Evolutionary conservation across 2,888 invertebrate species (phyloP).

Genomic region (Colostygia pectinataria): DNA sequence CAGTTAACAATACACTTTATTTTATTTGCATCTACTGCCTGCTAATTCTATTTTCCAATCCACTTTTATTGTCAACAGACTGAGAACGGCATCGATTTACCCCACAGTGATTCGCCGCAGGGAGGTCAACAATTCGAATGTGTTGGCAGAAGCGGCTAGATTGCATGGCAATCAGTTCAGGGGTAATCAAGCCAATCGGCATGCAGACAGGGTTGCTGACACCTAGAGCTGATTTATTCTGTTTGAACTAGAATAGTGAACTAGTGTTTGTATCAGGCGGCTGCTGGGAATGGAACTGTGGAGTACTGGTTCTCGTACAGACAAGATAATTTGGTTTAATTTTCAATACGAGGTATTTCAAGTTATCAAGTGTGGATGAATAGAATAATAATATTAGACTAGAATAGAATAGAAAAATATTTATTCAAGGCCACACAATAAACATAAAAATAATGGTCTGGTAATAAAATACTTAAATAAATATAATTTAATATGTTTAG

Average conservation of each 20-base stretch:
- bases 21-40: too few relatives aligned
- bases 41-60: conserved; percentile 10
- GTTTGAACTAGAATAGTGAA: neutral
- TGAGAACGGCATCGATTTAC: conserved; percentile 12
- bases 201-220: conserved; percentile 1
- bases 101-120: conserved; percentile 5
- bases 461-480: too few relatives aligned
- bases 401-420: too few relatives aligned
- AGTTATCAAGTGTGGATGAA: too few relatives aligned
- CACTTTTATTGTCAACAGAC: neutral
- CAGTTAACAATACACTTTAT: too few relatives aligned
- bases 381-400: too few relatives aligned
- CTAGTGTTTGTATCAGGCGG: neutral
- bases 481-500: too few relatives aligned
- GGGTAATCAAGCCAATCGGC: conserved; percentile 10
- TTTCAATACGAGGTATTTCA: too few relatives aligned
- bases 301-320: too few relatives aligned
- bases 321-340: too few relatives aligned
- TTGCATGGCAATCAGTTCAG: conserved; percentile 15
- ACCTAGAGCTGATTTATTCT: neutral
- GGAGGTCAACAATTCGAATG: conserved; percentile 7
- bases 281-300: neutral
- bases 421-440: too few relatives aligned
- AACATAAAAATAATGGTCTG: too few relatives aligned
- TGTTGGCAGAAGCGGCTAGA: conserved; percentile 6